Evolutionary conservation across 2,113 vertebrate species (phyloP).

Genomic region (Edolisoma coerulescens): DNA sequence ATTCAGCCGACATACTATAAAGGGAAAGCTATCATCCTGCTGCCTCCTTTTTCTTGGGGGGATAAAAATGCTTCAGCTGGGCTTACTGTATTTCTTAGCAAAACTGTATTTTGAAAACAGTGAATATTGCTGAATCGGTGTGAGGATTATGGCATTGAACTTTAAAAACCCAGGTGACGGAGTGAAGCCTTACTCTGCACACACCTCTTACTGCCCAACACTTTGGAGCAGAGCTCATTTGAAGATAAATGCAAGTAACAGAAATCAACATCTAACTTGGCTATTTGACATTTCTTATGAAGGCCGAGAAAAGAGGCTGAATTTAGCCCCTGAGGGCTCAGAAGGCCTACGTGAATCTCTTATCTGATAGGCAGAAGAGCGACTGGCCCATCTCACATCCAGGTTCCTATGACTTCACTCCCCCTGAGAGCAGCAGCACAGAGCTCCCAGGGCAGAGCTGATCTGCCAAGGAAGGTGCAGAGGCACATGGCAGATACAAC

Average conservation of each 20-base stretch:
- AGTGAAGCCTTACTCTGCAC: not conserved
- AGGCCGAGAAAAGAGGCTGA: not conserved
- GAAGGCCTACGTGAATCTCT: not conserved
- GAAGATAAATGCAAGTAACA: not conserved
- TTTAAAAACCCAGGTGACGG: not conserved
- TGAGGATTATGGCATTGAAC: not conserved
- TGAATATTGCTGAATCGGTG: not conserved
- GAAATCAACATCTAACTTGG: not conserved
- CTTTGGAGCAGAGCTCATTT: not conserved
- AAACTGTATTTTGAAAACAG: not conserved
- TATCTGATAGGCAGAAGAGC: not conserved
- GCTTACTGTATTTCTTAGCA: not conserved
- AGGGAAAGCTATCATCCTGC: not conserved
- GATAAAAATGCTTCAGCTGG: not conserved
- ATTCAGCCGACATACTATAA: not conserved
- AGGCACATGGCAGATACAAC: not conserved
- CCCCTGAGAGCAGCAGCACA: not conserved
- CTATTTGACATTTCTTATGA: not conserved
- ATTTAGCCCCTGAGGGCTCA: not conserved
- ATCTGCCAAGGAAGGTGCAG: not conserved
- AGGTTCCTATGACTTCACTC: fast-evolving
- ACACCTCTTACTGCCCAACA: fast-evolving
- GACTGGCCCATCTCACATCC: not conserved
- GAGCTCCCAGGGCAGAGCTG: not conserved
- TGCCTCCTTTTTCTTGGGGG: not conserved